Evolutionary conservation across 2,113 vertebrate species (phyloP).

Genomic region (Thalassarche chlororhynchos): DNA sequence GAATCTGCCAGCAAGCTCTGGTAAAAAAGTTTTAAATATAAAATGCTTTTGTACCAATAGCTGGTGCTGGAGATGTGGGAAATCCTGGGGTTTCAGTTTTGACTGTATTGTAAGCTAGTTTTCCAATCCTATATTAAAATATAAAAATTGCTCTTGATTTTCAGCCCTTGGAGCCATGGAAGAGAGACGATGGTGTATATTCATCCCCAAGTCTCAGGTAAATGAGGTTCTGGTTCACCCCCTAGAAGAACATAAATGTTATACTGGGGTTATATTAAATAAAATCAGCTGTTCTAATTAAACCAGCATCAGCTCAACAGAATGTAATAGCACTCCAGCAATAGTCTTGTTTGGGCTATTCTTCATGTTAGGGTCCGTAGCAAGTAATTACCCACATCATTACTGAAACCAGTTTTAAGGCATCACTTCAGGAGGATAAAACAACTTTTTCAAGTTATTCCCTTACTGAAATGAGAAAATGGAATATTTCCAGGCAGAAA

Average conservation of each 20-base stretch:
- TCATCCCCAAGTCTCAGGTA: neutral
- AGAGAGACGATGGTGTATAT: neutral
- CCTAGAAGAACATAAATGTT: neutral
- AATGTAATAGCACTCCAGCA: neutral
- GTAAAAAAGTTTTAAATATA: neutral
- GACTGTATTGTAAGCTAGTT: neutral
- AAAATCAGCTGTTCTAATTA: neutral
- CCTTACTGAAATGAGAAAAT: neutral
- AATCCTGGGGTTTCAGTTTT: neutral
- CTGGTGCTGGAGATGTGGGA: neutral
- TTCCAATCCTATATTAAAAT: neutral
- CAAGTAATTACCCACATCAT: neutral
- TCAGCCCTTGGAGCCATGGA: neutral
- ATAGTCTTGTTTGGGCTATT: neutral
- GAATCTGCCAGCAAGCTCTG: neutral
- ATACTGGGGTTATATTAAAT: neutral
- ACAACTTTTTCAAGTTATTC: neutral
- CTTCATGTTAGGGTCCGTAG: neutral
- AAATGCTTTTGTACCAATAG: neutral
- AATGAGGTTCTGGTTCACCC: neutral
- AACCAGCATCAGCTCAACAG: neutral
- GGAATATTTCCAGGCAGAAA: neutral
- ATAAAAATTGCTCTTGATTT: neutral
- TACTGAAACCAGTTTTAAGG: neutral
- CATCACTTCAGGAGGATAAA: neutral